Conservation (phyloP, 1,140 invertebrate species). For the Gryon sp. region DNA sequence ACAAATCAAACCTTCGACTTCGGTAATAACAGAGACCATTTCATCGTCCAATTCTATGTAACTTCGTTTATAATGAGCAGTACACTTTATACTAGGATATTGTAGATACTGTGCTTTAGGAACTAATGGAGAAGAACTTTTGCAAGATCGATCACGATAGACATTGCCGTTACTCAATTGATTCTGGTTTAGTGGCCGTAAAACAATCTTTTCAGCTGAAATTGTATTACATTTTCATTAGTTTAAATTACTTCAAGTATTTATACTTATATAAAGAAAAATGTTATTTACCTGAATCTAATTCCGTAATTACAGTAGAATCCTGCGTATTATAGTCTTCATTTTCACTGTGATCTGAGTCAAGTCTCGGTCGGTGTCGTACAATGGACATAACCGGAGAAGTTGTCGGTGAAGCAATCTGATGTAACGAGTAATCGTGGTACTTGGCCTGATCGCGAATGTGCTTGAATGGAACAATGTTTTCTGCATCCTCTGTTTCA, state of each 20-base stretch:
- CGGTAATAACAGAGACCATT: conserved; percentile 83
- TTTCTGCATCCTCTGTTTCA: conserved; percentile 87
- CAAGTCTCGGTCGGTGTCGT: conserved; percentile 71
- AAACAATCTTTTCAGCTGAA: conserved; percentile 74
- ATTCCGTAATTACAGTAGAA: conserved; percentile 53
- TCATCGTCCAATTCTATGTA: conserved; percentile 83
- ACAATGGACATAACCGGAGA: conserved; percentile 72
- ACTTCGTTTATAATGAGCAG: conserved; percentile 80
- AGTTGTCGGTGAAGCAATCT: conserved; percentile 69
- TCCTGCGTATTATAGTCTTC: conserved; percentile 71
- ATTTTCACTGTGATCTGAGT: conserved; percentile 77
- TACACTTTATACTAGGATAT: conserved; percentile 79
- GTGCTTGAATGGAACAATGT: conserved; percentile 87
- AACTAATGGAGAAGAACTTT: conserved; percentile 74
- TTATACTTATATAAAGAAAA: not conserved
- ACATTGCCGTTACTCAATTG: conserved; percentile 72
- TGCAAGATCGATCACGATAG: conserved; percentile 70
- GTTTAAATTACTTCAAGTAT: not conserved
- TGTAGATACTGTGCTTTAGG: conserved; percentile 72
- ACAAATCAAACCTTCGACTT: conserved; percentile 82
- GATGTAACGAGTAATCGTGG: conserved; percentile 70
- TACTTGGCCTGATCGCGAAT: conserved; percentile 76
- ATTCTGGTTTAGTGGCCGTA: conserved; percentile 77
- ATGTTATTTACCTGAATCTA: conserved; percentile 66
- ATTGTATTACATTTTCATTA: conserved; percentile 13